phyloP scores from a whole-genome alignment of 2,888 invertebrate species.

The Clusia tigrina region DNA sequence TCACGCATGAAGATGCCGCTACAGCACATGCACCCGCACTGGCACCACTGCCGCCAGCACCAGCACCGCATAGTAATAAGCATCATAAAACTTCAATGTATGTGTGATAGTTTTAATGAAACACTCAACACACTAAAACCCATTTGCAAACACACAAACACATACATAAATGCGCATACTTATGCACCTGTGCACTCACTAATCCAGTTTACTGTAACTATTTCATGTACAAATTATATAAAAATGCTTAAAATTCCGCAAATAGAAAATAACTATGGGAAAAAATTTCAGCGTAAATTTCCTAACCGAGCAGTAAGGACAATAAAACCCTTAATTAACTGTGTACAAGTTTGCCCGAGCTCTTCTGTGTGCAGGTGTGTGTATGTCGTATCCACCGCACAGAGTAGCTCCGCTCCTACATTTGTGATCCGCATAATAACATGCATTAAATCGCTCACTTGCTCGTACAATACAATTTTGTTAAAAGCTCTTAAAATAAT shows the following conservation, averaged over 20 bases:
- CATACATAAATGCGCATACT: no score
- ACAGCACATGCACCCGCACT: conserved; percentile 27
- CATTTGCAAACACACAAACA: neutral
- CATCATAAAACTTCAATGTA: conserved; percentile 48
- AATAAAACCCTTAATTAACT: no score
- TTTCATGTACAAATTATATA: neutral
- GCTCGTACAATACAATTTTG: neutral
- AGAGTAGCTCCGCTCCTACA: no score
- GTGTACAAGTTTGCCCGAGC: no score
- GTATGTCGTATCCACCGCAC: no score
- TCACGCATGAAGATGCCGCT: conserved; percentile 38
- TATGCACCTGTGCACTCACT: neutral
- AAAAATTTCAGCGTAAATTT: no score
- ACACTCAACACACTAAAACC: no score
- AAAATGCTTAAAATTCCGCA: conserved; percentile 7
- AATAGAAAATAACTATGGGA: no score
- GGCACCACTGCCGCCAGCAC: conserved; percentile 32
- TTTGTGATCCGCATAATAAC: neutral
- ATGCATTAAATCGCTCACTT: neutral
- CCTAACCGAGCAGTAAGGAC: no score
- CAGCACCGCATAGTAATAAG: conserved; percentile 40
- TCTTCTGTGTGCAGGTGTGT: no score
- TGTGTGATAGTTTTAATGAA: conserved; percentile 38
- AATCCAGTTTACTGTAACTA: neutral
- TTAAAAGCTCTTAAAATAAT: conserved; percentile 52